Conservation (phyloP, 2,113 vertebrate species). For the Elgaria multicarinata region DNA sequence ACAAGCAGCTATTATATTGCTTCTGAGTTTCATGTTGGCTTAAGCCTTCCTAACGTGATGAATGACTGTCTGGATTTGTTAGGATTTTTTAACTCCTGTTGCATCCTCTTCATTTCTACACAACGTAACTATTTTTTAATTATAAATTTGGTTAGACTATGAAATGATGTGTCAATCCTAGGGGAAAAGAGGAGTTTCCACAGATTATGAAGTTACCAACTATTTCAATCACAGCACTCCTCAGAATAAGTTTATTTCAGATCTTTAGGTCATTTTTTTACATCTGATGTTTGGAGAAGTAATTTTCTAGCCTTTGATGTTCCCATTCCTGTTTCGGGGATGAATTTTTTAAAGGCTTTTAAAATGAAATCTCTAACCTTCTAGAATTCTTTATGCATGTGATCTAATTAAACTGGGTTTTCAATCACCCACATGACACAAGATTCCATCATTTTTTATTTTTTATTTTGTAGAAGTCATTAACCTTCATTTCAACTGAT, state of each 20-base stretch:
- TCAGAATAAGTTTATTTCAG: not conserved
- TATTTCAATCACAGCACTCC: not conserved
- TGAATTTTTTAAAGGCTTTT: not conserved
- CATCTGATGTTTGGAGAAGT: not conserved
- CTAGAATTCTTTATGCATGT: not conserved
- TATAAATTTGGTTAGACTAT: not conserved
- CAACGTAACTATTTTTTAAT: not conserved
- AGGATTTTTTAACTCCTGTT: not conserved
- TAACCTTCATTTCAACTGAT: conserved; percentile 16
- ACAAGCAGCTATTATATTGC: not conserved
- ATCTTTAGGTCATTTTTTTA: conserved; percentile 9
- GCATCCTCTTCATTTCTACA: not conserved
- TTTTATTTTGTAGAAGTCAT: conserved; percentile 10
- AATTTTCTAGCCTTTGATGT: conserved; percentile 6
- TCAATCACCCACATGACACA: conserved; percentile 10
- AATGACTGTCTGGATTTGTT: not conserved
- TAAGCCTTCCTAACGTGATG: not conserved
- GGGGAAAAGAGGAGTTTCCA: not conserved
- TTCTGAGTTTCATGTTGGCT: not conserved
- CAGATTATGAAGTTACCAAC: not conserved
- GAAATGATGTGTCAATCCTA: not conserved
- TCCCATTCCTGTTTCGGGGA: not conserved
- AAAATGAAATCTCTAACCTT: not conserved
- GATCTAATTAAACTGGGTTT: conserved; percentile 19
- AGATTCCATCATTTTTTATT: not conserved